Base-by-base conservation (phyloP, 2,797 vertebrate species). In the Takifugu ocellatus region DNA sequence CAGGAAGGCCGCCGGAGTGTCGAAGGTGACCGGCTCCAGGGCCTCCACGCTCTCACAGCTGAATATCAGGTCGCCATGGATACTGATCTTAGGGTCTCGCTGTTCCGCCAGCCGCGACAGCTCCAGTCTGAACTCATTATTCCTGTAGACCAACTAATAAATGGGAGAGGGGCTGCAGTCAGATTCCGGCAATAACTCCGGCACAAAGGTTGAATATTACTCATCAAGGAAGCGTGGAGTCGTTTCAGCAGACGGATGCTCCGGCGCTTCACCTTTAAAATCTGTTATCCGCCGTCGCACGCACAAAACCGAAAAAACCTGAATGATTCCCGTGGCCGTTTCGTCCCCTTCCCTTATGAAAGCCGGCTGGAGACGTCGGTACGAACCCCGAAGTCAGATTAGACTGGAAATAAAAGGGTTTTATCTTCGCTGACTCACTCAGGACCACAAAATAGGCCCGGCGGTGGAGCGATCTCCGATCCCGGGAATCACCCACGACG, bases 91-190 rank as follows among this genome's bases (percentile, higher is more conserved):
- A 21, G 92, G 87, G 87, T 97, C 94, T 0, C 88, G 91, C 68
- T 92, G 92, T 59, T 94, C 94, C 6, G 96, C 96, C 80, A 98
- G 89, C 10, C 89, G 93, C 14, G 96, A 98, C 47, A 98, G 90
- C 53, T 96, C 95, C 87, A 98, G 91, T 80, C 93, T 92, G 84
- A 98, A 96, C 89, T 98, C 96, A 31, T 96, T 98, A 89, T 98
- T 98, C 89, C 94, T 98, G 85, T 98, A 98, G 66, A 98, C 92
- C 74, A 98, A 96, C 96, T 87, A 66, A 79, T 72, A 53, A 66
- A 72, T 45, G 53, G 72, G 58, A 79, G 72, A 82, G 68, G 76
- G 56, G 77, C 68, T 0, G 25, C 45, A 42, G 65, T 80, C 72
- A 82, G 72, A 61, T 63, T 79, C 74, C 71, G 75, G 75, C 46